phyloP scores from a whole-genome alignment of 2,797 vertebrate genomes.

The Chloroceryle amazona region DNA sequence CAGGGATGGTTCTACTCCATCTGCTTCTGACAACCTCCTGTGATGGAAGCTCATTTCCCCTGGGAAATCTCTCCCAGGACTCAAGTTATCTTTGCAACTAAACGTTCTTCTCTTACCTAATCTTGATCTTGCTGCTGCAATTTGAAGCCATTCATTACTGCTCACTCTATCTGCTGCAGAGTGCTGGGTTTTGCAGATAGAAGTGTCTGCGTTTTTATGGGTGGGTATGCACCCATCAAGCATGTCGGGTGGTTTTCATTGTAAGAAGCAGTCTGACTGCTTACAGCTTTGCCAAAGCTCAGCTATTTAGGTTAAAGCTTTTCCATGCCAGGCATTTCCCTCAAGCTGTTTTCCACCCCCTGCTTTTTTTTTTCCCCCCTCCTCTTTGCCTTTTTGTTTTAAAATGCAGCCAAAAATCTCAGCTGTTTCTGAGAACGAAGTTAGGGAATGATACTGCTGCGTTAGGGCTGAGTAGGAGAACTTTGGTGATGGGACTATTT shows the following conservation, averaged over 20 bases:
- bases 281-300: constrained; percentile 49
- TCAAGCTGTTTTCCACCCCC: constrained; percentile 61
- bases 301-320: constrained; percentile 54
- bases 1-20: not conserved
- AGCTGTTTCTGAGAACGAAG: constrained; percentile 44
- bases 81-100: constrained; percentile 10
- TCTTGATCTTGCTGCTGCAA: not conserved
- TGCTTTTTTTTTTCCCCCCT: not conserved
- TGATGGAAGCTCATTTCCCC: not conserved
- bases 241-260: constrained; percentile 23
- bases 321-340: constrained; percentile 50
- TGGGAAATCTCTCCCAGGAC: constrained; percentile 21
- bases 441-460: not conserved
- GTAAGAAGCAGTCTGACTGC: constrained; percentile 55
- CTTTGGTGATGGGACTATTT: not conserved
- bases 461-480: not conserved
- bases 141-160: constrained; percentile 27
- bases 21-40: not conserved
- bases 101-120: constrained; percentile 9
- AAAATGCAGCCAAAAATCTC: constrained; percentile 68
- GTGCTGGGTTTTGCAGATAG: not conserved
- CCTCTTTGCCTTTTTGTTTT: constrained; percentile 50
- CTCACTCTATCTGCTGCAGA: constrained; percentile 8
- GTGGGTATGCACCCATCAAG: not conserved
- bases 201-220: not conserved